Base-by-base conservation (phyloP, 2,113 vertebrate genomes). In the Neotoma lepida region DNA sequence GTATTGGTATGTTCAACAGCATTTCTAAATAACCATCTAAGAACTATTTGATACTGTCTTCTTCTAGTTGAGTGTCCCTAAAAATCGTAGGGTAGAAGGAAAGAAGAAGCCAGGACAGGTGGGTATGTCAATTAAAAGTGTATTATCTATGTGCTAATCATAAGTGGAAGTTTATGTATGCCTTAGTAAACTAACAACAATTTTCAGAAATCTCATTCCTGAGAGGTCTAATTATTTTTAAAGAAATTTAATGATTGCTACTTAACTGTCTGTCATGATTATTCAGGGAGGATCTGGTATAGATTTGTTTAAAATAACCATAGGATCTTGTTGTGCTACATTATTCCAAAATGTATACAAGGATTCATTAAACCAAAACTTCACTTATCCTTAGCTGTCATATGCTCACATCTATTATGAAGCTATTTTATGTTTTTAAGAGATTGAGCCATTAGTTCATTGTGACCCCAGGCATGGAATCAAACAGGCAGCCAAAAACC, bases 211-310 rank as follows among this genome's bases (percentile, higher is more conserved):
- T 91, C 56, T 41, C 84, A 78, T 96, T 97, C 96, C 94, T 97
- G 84, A 87, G 94, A 91, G 95, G 87, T 95, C 96, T 96, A 93
- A 97, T 96, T 97, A 95, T 94, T 96, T 96, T 92, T 95, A 94
- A 89, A 46, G 44, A 93, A 95, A 51, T 88, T 89, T 91, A 91
- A 85, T 94, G 93, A 96, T 85, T 89, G 89, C 76, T 28, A 93
- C 30, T 89, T 74, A 26, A 76, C 20, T 68, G 93, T 88, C 96
- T 97, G 63, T 94, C 87, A 85, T 77, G 89, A 35, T 95, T 18
- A 1, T 93, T 93, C 49, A 87, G 14, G 66, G 86, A 66, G 88
- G 91, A 89, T 95, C 74, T 96, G 76, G 80, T 97, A 93, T 71
- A 90, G 51, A 88, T 86, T 91, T 93, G 22, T 95, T 74, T 95